phyloP scores from a whole-genome alignment of 2,888 invertebrate species.

The Pegoplata infirma region DNA sequence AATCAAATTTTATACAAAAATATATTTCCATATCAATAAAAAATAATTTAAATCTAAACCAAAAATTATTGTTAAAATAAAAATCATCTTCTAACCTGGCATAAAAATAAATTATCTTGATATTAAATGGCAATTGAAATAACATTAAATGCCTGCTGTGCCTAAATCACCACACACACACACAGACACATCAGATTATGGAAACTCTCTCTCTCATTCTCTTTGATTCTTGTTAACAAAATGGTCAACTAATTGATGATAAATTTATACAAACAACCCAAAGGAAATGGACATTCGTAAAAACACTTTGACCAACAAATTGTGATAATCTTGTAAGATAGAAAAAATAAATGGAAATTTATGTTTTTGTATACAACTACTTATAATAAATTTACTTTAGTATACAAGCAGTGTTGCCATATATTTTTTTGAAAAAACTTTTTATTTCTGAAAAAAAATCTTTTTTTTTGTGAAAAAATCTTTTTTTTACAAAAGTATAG shows the following conservation, averaged over 20 bases:
- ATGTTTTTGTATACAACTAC: slow-evolving; percentile 56
- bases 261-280: slow-evolving; percentile 52
- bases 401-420: too few relatives aligned
- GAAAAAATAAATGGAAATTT: slow-evolving; percentile 52
- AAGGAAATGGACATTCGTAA: slow-evolving; percentile 30
- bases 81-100: not conserved
- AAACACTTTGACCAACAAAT: slow-evolving; percentile 36
- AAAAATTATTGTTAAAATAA: not conserved
- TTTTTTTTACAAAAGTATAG: slow-evolving; percentile 25
- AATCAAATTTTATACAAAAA: too few relatives aligned
- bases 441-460: too few relatives aligned
- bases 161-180: not conserved
- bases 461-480: too few relatives aligned
- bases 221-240: slow-evolving; percentile 30
- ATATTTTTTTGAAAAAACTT: too few relatives aligned
- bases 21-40: too few relatives aligned
- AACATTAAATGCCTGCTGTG: slow-evolving; percentile 48
- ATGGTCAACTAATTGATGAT: slow-evolving; percentile 59
- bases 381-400: slow-evolving; percentile 52
- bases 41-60: too few relatives aligned
- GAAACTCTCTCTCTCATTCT: too few relatives aligned
- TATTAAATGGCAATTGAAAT: slow-evolving; percentile 8
- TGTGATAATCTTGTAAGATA: slow-evolving; percentile 55
- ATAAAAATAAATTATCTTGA: not conserved
- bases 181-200: not conserved